These are phyloP conservation scores for Rhodeus uyekii DNA, from an alignment of 2,797 vertebrate species.

Conservation along the genomic window DNA sequence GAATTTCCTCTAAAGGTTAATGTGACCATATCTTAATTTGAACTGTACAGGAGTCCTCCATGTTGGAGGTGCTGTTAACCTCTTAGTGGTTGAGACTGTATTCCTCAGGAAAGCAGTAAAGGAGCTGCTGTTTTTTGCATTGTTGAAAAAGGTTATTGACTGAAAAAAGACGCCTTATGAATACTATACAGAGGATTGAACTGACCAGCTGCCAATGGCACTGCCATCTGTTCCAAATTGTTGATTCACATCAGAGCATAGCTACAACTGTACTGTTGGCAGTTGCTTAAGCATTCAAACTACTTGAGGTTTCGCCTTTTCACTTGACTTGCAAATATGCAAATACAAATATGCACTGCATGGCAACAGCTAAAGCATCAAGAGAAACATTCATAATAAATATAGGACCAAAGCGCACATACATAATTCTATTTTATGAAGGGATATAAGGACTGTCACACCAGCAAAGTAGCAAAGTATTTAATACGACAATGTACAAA, in stretches of 20 bases:
- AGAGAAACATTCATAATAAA: neutral
- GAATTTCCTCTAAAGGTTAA: neutral
- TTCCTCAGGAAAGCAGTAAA: slow-evolving; percentile 11
- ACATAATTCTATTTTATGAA: neutral
- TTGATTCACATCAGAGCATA: neutral
- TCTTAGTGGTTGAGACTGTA: neutral
- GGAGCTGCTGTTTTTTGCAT: slow-evolving; percentile 7
- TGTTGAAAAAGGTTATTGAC: neutral
- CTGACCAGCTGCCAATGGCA: slow-evolving; percentile 9
- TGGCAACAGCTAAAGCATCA: slow-evolving; percentile 25
- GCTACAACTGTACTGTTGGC: neutral
- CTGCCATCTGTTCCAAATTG: neutral
- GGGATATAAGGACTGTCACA: neutral
- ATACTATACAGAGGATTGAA: neutral
- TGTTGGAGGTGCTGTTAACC: slow-evolving; percentile 14
- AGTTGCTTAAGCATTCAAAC: slow-evolving; percentile 4
- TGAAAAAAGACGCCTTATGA: slow-evolving; percentile 3
- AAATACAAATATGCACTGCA: slow-evolving; percentile 36
- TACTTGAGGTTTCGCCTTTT: slow-evolving; percentile 32
- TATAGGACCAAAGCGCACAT: slow-evolving; percentile 19
- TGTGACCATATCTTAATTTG: neutral
- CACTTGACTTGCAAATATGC: slow-evolving; percentile 37
- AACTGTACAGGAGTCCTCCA: neutral
- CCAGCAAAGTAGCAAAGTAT: slow-evolving; percentile 16
- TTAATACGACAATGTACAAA: neutral